A percentile compares a stretch with the other conserved stretches of the same genome.
phyloP scores from a whole-genome alignment of 2,797 vertebrate genomes.

The Philypnodon macrostomus region DNA sequence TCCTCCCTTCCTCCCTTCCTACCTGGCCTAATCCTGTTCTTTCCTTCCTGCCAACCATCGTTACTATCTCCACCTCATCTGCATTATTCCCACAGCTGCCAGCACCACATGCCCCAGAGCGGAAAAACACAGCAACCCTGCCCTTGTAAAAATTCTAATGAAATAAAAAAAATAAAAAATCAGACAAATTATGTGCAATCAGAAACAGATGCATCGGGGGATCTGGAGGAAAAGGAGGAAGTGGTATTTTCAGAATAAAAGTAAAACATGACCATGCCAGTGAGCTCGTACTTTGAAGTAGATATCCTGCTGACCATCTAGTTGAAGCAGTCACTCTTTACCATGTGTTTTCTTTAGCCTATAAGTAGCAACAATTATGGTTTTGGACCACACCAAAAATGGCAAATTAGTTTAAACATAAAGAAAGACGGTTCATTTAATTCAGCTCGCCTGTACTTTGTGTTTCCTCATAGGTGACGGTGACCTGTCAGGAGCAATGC shows the following conservation, averaged over 20 bases:
- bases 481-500: no score
- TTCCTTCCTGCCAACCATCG: constrained; percentile 21
- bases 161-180: constrained; percentile 44
- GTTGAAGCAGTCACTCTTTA: no score
- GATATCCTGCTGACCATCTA: no score
- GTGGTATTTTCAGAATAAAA: constrained; percentile 70
- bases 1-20: constrained; percentile 20
- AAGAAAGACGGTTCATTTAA: no score
- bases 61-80: constrained; percentile 28
- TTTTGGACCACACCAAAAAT: no score
- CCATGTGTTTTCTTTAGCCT: no score
- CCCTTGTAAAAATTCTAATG: constrained; percentile 61
- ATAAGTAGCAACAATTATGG: no score
- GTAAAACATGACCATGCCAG: constrained; percentile 1
- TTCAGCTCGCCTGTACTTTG: no score
- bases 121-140: constrained; percentile 58
- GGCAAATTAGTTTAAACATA: no score
- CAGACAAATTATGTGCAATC: constrained; percentile 65
- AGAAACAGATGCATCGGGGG: constrained; percentile 61
- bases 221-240: constrained; percentile 21
- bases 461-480: no score
- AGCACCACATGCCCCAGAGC: constrained; percentile 57
- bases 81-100: constrained; percentile 29
- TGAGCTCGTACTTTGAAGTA: no score
- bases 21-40: no score